phyloP scores from a whole-genome alignment of 2,888 invertebrate genomes.

The Drosophila barbarae region DNA sequence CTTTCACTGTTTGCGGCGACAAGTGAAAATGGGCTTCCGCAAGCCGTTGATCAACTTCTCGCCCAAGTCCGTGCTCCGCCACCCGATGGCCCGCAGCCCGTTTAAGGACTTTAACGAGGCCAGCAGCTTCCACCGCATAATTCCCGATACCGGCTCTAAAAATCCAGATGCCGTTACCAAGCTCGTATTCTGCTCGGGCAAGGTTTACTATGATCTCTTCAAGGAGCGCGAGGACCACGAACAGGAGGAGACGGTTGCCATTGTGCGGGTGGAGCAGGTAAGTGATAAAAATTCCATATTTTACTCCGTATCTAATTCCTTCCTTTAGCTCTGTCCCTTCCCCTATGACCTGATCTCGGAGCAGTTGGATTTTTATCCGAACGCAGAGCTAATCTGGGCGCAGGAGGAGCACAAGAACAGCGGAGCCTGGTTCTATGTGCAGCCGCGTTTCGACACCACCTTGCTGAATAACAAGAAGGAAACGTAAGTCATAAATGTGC shows the following conservation, averaged over 20 bases:
- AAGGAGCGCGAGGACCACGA: conserved; percentile 85
- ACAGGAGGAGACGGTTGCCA: conserved; percentile 85
- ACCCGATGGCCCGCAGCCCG: conserved; percentile 94
- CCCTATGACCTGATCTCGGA: conserved; percentile 88
- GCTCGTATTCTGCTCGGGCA: conserved; percentile 89
- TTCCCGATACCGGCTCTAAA: conserved; percentile 83
- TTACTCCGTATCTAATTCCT: neutral
- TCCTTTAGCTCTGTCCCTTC: conserved; percentile 84
- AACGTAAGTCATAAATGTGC: conserved; percentile 44
- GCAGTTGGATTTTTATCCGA: conserved; percentile 83
- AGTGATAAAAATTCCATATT: no score
- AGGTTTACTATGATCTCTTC: conserved; percentile 88
- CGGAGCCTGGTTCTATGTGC: conserved; percentile 88
- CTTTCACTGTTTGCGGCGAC: conserved; percentile 96
- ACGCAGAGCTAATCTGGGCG: conserved; percentile 86
- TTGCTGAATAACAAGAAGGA: conserved; percentile 79
- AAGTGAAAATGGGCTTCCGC: conserved; percentile 96
- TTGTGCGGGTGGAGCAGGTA: conserved; percentile 90
- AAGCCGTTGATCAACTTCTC: conserved; percentile 98
- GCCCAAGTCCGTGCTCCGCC: conserved; percentile 96
- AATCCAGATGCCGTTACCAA: conserved; percentile 84
- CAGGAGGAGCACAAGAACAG: conserved; percentile 95
- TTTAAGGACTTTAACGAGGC: conserved; percentile 94
- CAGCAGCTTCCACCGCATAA: conserved; percentile 86
- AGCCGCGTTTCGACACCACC: conserved; percentile 85